These are phyloP conservation scores for Ophiothrix spiculata DNA, from an alignment of 35 echinoderm and acorn worm species.

Conservation along the genomic window DNA sequence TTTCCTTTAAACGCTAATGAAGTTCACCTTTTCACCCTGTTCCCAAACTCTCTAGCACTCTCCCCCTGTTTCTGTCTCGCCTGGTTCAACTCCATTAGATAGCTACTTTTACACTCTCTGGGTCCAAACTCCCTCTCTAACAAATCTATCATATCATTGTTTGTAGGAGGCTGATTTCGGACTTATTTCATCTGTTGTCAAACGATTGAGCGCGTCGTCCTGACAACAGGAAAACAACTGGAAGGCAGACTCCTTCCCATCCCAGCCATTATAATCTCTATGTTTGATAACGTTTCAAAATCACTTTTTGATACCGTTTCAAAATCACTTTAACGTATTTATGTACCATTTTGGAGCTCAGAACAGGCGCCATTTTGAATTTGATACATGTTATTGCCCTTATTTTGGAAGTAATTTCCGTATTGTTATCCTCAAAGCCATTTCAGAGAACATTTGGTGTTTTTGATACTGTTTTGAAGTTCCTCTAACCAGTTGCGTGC, in stretches of 20 bases:
- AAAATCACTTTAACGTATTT: too few species aligned
- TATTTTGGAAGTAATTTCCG: too few species aligned
- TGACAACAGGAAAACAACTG: neutral
- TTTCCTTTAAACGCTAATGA: neutral
- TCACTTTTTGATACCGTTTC: too few species aligned
- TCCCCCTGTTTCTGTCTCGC: neutral
- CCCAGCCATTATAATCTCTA: neutral
- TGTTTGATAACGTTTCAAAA: too few species aligned
- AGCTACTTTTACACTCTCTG: neutral
- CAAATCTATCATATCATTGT: neutral
- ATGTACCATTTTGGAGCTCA: too few species aligned
- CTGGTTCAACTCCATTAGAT: neutral
- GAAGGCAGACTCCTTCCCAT: neutral
- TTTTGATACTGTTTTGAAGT: too few species aligned
- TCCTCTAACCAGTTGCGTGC: too few species aligned
- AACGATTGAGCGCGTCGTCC: neutral
- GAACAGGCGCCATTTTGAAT: too few species aligned
- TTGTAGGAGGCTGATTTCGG: neutral
- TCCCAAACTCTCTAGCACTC: neutral
- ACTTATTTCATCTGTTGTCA: neutral
- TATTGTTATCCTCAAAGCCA: too few species aligned
- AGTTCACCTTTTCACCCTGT: neutral
- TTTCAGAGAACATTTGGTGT: too few species aligned
- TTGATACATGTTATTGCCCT: too few species aligned
- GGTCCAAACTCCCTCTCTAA: neutral